A percentile compares a stretch with the other conserved stretches of the same genome.
phyloP scores from a whole-genome alignment of 23 tunicate species.

The Clavelina lepadiformis region DNA sequence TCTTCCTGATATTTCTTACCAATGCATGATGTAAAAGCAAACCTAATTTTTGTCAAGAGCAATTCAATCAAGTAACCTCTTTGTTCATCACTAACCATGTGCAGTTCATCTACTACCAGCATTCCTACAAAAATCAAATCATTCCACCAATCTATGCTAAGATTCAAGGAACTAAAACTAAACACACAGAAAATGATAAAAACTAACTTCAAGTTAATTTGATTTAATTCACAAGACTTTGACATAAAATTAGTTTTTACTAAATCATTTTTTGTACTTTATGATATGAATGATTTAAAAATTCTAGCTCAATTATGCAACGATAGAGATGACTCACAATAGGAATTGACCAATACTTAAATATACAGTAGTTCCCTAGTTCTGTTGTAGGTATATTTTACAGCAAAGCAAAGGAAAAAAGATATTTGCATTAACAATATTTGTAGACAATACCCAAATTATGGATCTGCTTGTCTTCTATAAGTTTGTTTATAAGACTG shows the following conservation, averaged over 20 bases:
- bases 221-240: too few species aligned
- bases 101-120: slow-evolving; percentile 89
- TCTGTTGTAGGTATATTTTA: neutral
- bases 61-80: slow-evolving; percentile 96
- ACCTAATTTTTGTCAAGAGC: slow-evolving; percentile 75
- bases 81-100: slow-evolving; percentile 78
- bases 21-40: neutral
- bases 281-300: too few species aligned
- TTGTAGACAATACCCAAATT: slow-evolving; percentile 43
- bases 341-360: neutral
- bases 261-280: too few species aligned
- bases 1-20: neutral
- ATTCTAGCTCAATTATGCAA: too few species aligned
- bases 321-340: too few species aligned
- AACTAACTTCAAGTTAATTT: too few species aligned
- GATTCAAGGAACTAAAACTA: too few species aligned
- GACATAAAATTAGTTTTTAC: too few species aligned
- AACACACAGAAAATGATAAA: too few species aligned
- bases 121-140: slow-evolving; percentile 29
- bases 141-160: neutral
- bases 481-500: slow-evolving; percentile 71
- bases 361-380: neutral
- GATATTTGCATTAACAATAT: neutral
- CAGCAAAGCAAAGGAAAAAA: neutral
- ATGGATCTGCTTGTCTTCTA: slow-evolving; percentile 57